These are phyloP conservation scores for Leptinotarsa rubiginosa DNA, from an alignment of 2,888 invertebrate genomes.

Conservation along the genomic window DNA sequence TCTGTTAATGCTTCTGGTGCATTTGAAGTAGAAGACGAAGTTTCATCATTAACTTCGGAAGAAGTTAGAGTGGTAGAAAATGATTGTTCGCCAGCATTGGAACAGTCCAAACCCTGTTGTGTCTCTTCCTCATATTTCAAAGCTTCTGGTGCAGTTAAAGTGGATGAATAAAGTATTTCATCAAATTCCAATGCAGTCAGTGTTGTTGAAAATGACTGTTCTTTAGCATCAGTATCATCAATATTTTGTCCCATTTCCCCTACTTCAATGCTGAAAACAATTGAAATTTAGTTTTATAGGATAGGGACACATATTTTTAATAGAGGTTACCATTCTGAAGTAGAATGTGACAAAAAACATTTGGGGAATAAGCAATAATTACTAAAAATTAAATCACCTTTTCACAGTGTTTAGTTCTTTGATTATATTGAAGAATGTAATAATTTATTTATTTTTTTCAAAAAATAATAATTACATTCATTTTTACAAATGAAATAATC, in stretches of 20 bases:
- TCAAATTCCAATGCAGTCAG: conserved; percentile 5
- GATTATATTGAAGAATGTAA: not conserved
- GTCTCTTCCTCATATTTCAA: not conserved
- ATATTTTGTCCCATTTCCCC: conserved; percentile 1
- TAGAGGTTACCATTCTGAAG: conserved; percentile 8
- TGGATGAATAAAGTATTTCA: not conserved
- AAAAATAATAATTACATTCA: not conserved
- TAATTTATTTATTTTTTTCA: not conserved
- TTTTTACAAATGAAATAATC: conserved; percentile 1
- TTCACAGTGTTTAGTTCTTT: not conserved
- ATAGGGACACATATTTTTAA: not conserved
- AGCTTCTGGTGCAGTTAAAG: conserved; percentile 13
- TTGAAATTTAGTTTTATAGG: not conserved
- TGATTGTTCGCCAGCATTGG: conserved; percentile 2
- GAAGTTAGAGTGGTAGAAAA: conserved; percentile 5
- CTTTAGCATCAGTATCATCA: not conserved
- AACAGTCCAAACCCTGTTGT: not conserved
- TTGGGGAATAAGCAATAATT: not conserved
- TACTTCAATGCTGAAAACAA: not conserved
- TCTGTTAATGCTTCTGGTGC: conserved; percentile 1
- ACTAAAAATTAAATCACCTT: not conserved
- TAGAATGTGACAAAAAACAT: not conserved
- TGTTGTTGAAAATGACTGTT: conserved; percentile 6
- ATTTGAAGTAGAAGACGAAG: not conserved
- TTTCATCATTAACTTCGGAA: not conserved